Base-by-base conservation (phyloP, 1,140 invertebrate genomes). In the Bilobella aurantiaca region DNA sequence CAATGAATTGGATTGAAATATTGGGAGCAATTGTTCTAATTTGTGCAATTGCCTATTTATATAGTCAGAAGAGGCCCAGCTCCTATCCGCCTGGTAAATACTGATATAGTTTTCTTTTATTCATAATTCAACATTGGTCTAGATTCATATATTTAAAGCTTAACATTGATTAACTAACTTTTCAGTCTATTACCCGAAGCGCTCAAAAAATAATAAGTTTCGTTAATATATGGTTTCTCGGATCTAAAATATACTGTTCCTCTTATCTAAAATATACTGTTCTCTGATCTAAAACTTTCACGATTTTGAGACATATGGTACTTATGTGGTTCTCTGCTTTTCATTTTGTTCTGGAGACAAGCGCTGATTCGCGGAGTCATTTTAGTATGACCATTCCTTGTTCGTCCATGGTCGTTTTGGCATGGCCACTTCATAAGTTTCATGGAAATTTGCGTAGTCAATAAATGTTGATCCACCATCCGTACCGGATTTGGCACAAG, bases 401-500 rank as follows among this genome's bases (percentile, higher is more conserved):
- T 8, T 12, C 8, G 34, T 42, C 18, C 8, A 42, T 8, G 49
- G 21, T 14, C 12, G 23, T 3, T 23, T 53, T 12, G 12, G 5
- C 49, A 12, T 53, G 8, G 49, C 14, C 12, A 53, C 8, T 53
- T 12, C 14, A 53, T 14, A 8, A 3, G 49, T 53, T 12, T 53
- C 49, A 53, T 53, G 49, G 49, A 53, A 53, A 53, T 53, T 12
- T 14, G 49, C 5, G 23, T 53, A 53, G 49, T 53, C 49, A 5
- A 53, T 53, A 76, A 93, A 95, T 66, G 89, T 91, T 64, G 89
- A 91, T 18, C 91, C 77, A 0, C 89, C 88, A 76, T 92, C 88
- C 1, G 88, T 1, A 87, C 88, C 25, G 85, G 87, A 86, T 87
- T 87, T 58, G 86, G 86, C 86, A 90, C 76, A 93, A 90, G 53